Evolutionary conservation across 2,113 vertebrate species (phyloP), one percentile per base, ranked within the genome.

Genomic region (Baryphthengus martii): DNA sequence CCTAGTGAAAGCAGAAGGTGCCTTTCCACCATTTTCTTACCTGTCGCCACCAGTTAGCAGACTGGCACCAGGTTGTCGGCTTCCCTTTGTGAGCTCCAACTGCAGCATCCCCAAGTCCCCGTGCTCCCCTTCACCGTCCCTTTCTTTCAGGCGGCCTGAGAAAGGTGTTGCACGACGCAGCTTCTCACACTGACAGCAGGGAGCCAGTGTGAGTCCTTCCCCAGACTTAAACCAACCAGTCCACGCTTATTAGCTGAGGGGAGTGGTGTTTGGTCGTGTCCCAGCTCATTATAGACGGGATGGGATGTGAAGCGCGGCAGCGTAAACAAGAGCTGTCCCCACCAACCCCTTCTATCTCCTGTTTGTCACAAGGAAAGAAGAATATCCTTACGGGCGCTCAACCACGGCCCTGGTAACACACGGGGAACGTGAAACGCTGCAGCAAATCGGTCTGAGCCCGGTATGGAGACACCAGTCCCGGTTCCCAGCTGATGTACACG

Each of bases 11-110:
- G 53, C 35, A 18, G 65, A 21, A 59, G 8, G 26, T 52, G 50
- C 26, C 50, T 28, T 52, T 52, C 28, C 50, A 52, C 50, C 26
- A 13, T 52, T 52, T 52, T 8, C 50, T 52, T 33, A 4, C 28
- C 10, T 4, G 4, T 29, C 15, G 0, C 33, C 3, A 19, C 9
- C 17, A 8, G 1, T 11, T 10, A 3, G 1, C 17, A 29, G 61
- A 6, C 31, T 4, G 47, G 29, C 35, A 9, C 15, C 3, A 19
- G 28, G 13, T 29, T 7, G 17, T 3, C 7, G 47, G 3, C 29
- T 63, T 63, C 47, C 17, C 47, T 10, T 6, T 9, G 35, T 3
- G 37, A 52, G 26, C 25, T 25, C 50, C 50, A 52, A 13, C 47
- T 49, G 47, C 12, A 21, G 47, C 47, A 49, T 49, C 47, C 47